phyloP scores from a whole-genome alignment of 2,113 vertebrate genomes.

The Parus major region DNA sequence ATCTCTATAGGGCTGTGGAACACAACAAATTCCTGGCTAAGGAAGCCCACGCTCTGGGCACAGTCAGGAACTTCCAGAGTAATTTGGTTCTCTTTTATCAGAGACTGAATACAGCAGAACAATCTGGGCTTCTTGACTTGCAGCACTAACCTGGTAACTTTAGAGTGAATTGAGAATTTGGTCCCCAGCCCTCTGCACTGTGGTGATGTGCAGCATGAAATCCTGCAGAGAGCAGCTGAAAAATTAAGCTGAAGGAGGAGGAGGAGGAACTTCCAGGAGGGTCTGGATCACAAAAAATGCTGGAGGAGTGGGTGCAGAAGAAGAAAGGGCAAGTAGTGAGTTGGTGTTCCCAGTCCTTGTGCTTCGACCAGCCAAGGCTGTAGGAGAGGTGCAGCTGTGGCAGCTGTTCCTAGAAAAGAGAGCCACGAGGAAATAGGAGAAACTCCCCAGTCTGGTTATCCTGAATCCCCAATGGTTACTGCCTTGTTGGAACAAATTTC shows the following conservation, averaged over 20 bases:
- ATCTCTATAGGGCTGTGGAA: not conserved
- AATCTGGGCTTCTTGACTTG: not conserved
- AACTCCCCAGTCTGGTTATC: not conserved
- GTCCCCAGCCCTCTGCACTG: fast-evolving
- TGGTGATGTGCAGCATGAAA: not conserved
- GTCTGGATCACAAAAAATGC: not conserved
- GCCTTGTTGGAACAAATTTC: not conserved
- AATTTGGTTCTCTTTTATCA: not conserved
- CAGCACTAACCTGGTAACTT: not conserved
- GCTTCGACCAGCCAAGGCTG: not conserved
- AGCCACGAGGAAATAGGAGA: not conserved
- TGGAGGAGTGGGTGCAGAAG: not conserved
- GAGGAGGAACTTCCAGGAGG: not conserved
- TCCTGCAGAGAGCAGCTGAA: not conserved
- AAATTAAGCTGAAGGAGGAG: not conserved
- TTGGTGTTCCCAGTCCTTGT: not conserved
- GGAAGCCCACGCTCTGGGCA: not conserved
- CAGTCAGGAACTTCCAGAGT: not conserved
- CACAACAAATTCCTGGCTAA: not conserved
- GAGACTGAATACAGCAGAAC: not conserved
- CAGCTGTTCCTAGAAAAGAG: not conserved
- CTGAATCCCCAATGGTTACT: not conserved
- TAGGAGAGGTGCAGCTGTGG: not conserved
- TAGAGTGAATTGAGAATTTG: not conserved
- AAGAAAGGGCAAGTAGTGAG: not conserved